Percentiles rank a stretch among this genome's conserved stretches.
These are phyloP conservation scores for Crax fasciolata DNA, from an alignment of 2,797 vertebrate species.

Conservation along the genomic window DNA sequence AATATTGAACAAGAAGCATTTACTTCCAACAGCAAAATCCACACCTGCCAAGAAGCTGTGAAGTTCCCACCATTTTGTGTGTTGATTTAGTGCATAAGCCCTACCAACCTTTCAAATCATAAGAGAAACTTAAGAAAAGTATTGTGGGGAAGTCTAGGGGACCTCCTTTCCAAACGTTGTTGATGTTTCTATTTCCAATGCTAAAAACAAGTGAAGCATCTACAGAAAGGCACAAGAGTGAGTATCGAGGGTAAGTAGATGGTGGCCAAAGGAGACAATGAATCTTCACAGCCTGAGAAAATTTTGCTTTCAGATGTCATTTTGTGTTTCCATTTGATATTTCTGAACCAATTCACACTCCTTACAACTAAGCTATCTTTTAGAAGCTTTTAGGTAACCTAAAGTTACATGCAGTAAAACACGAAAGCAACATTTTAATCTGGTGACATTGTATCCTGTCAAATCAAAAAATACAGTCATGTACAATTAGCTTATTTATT, in stretches of 20 bases:
- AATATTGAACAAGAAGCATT: neutral
- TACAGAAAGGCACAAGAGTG: neutral
- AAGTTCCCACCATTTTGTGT: neutral
- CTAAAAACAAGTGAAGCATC: neutral
- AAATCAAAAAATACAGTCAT: conserved; percentile 1
- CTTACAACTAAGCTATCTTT: neutral
- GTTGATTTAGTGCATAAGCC: neutral
- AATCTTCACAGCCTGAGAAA: conserved; percentile 21
- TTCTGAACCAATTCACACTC: conserved; percentile 1
- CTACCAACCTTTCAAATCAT: neutral
- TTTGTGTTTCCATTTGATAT: conserved; percentile 22
- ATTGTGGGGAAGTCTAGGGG: neutral
- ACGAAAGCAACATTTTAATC: conserved; percentile 29
- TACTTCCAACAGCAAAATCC: neutral
- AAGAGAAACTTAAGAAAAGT: neutral
- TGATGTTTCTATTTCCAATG: neutral
- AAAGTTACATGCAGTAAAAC: conserved; percentile 8
- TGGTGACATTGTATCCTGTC: conserved; percentile 9
- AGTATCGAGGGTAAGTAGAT: neutral
- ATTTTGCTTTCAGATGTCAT: neutral
- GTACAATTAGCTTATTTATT: neutral
- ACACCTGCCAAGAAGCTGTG: neutral
- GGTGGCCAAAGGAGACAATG: neutral
- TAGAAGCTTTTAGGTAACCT: conserved; percentile 10
- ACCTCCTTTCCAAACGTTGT: neutral